Percentiles rank a stretch among this genome's conserved stretches.
phyloP scores from a whole-genome alignment of 1,140 invertebrate species.

The Cylas formicarius region DNA sequence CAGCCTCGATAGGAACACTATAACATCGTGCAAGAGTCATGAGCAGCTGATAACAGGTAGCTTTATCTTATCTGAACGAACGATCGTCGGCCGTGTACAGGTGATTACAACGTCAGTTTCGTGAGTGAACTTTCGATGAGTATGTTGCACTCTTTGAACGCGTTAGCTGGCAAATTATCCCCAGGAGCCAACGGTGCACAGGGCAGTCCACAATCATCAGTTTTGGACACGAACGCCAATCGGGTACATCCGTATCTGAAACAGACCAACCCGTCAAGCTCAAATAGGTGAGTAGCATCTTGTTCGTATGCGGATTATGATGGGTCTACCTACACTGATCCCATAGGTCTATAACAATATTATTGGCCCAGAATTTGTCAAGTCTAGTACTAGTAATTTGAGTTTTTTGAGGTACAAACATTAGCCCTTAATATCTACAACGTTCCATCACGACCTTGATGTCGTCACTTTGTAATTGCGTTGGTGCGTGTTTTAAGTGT shows the following conservation, averaged over 20 bases:
- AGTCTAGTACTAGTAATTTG: no score
- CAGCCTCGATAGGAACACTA: slow-evolving; percentile 19
- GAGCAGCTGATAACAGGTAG: slow-evolving; percentile 16
- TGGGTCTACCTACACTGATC: background rate
- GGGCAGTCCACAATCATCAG: slow-evolving; percentile 32
- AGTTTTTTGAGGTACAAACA: no score
- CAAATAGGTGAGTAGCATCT: slow-evolving; percentile 19
- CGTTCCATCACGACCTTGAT: no score
- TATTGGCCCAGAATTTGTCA: no score
- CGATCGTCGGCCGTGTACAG: slow-evolving; percentile 22
- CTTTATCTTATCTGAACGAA: slow-evolving; percentile 28
- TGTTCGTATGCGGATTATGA: background rate
- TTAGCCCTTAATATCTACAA: no score
- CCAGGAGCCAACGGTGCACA: slow-evolving; percentile 40
- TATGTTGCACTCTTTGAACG: slow-evolving; percentile 72
- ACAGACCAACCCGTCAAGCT: slow-evolving; percentile 35
- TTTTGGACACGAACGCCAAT: slow-evolving; percentile 52
- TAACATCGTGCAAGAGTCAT: no score
- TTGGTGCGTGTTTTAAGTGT: no score
- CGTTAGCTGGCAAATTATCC: slow-evolving; percentile 72
- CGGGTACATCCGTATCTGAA: slow-evolving; percentile 51
- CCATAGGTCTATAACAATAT: no score
- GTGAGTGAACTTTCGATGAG: slow-evolving; percentile 25
- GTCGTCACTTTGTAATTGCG: no score
- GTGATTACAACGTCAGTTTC: slow-evolving; percentile 29